Conservation (phyloP, 2,797 vertebrate genomes). For the Selene dorsalis region DNA sequence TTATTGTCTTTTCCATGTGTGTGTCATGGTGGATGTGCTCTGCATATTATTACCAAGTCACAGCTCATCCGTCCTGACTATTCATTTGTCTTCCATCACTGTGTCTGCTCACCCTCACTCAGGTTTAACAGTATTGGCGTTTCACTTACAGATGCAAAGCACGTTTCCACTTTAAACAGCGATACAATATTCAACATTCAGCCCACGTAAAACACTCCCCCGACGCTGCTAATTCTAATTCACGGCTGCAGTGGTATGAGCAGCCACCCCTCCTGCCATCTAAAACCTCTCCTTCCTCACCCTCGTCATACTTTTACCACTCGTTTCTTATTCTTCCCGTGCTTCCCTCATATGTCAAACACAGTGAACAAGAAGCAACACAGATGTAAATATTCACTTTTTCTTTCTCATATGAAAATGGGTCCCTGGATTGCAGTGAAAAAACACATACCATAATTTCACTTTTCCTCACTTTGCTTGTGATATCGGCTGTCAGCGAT, state of each 20-base stretch:
- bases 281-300: background rate
- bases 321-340: background rate
- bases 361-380: slow-evolving; percentile 1
- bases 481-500: background rate
- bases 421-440: background rate
- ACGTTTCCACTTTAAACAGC: slow-evolving; percentile 50
- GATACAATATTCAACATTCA: slow-evolving; percentile 41
- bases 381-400: background rate
- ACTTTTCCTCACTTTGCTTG: background rate
- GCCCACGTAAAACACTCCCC: slow-evolving; percentile 30
- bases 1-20: background rate
- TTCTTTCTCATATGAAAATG: background rate
- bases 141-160: slow-evolving; percentile 32
- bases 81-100: slow-evolving; percentile 7
- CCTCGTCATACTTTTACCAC: background rate
- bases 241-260: slow-evolving; percentile 14
- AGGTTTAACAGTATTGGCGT: slow-evolving; percentile 17
- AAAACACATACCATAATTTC: background rate
- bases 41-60: slow-evolving; percentile 6
- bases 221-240: slow-evolving; percentile 62
- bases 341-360: background rate
- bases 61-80: slow-evolving; percentile 15
- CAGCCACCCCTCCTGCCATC: slow-evolving; percentile 31
- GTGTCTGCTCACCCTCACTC: background rate
- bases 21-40: background rate